Percentiles rank a stretch among this genome's conserved stretches.
Conservation (phyloP, 64 coral and sea anemone species). For the Montipora capricornis region DNA sequence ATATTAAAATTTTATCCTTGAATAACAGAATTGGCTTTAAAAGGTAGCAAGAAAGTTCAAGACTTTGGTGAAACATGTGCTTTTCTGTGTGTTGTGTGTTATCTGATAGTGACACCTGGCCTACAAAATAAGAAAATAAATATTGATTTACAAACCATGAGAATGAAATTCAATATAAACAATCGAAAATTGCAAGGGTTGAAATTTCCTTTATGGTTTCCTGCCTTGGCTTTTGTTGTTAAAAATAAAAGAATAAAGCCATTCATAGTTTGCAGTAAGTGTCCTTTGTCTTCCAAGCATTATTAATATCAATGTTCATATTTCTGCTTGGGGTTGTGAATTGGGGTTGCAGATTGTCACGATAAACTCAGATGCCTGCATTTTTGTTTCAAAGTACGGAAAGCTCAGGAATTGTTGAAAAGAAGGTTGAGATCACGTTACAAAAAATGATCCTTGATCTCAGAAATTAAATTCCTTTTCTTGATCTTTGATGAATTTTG, state of each 20-base stretch:
- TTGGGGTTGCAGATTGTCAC: no score
- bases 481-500: no score
- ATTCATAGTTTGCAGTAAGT: background rate
- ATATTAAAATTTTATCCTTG: background rate
- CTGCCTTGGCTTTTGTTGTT: background rate
- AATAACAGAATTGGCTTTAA: background rate
- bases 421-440: background rate
- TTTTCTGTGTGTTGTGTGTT: background rate
- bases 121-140: background rate
- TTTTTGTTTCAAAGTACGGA: no score
- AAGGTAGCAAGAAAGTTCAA: background rate
- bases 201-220: conserved; percentile 18
- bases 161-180: conserved; percentile 40
- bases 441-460: no score
- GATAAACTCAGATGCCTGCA: no score
- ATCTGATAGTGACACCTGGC: background rate
- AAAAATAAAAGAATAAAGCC: background rate
- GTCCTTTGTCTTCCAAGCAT: background rate
- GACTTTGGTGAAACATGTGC: background rate
- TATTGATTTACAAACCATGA: background rate
- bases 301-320: background rate
- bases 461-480: no score
- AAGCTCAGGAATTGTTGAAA: no score
- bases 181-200: background rate
- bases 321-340: no score